Base-by-base conservation (phyloP, 2,888 invertebrate species). In the Cylloceria caligata region DNA sequence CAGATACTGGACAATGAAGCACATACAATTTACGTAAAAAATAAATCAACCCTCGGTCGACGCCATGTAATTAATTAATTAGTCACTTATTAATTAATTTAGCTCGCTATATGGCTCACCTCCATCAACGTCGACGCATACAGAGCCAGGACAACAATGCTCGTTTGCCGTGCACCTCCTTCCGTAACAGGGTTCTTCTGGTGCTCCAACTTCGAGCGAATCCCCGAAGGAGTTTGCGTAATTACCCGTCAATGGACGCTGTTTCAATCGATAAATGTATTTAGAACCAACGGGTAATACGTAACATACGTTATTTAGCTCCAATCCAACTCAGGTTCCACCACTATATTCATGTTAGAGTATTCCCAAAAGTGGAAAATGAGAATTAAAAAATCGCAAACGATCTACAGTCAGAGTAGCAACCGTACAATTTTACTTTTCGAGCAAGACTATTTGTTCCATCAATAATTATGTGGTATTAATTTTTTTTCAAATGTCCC, bases 101-200 rank as follows among this genome's bases (percentile, higher is more conserved):
- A 49, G 47, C 47, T 49, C 19, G 21, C 3, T 47, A 5, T 30
- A 4, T 30, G 5, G 45, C 81, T 94, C 93, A 95, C 96, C 94
- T 92, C 95, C 95, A 88, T 95, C 95, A 55, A 94, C 94, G 88
- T 94, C 94, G 42, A 96, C 95, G 92, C 97, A 98, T 77, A 97
- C 95, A 13, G 96, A 95, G 11, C 96, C 96, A 0, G 96, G 96
- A 93, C 97, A 98, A 93, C 97, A 98, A 90, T 97, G 96, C 19
- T 97, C 97, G 89, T 97, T 97, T 83, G 95, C 94, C 2, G 95
- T 94, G 89, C 97, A 98, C 21, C 94, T 95, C 68, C 95, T 95
- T 85, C 96, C 96, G 90, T 96, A 96, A 93, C 97, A 97, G 27
- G 96, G 96, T 60, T 96, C 96, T 34, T 95, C 96, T 6, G 90